Conservation (phyloP, 2,888 invertebrate genomes). For the Piscicola geometra region DNA sequence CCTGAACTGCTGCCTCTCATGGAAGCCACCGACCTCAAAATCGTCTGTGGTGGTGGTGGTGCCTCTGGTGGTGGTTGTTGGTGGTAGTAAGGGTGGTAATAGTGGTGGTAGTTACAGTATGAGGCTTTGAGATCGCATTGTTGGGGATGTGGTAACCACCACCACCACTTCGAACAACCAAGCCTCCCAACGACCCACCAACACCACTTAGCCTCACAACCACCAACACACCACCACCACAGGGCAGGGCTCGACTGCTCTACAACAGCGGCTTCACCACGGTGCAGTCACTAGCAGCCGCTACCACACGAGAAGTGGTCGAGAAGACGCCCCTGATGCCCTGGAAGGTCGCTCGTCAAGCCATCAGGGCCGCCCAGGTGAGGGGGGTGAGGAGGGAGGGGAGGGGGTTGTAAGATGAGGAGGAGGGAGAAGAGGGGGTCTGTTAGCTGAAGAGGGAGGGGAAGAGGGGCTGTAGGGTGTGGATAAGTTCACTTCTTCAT, state of each 20-base stretch:
- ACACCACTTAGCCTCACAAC: no score
- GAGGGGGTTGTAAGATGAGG: neutral
- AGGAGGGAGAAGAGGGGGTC: no score
- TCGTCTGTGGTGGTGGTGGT: constrained; percentile 58
- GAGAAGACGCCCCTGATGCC: constrained; percentile 68
- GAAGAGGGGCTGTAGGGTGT: no score
- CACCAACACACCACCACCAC: constrained; percentile 32
- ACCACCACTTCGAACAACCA: no score
- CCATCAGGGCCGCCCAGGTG: constrained; percentile 79
- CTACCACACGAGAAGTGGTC: constrained; percentile 64
- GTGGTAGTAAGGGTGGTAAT: neutral
- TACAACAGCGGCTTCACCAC: constrained; percentile 76
- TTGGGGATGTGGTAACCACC: neutral
- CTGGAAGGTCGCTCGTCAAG: constrained; percentile 69
- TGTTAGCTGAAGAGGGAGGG: no score
- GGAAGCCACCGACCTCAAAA: constrained; percentile 81
- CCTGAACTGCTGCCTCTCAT: constrained; percentile 74
- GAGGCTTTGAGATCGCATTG: neutral
- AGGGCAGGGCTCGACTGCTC: constrained; percentile 79
- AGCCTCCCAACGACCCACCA: no score
- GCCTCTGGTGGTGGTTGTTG: neutral
- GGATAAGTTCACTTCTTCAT: constrained; percentile 17
- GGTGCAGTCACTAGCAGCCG: constrained; percentile 71
- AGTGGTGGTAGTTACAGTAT: neutral
- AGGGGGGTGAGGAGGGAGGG: neutral